Base-by-base conservation (phyloP, 2,113 vertebrate genomes). In the Herpetotheres cachinnans region DNA sequence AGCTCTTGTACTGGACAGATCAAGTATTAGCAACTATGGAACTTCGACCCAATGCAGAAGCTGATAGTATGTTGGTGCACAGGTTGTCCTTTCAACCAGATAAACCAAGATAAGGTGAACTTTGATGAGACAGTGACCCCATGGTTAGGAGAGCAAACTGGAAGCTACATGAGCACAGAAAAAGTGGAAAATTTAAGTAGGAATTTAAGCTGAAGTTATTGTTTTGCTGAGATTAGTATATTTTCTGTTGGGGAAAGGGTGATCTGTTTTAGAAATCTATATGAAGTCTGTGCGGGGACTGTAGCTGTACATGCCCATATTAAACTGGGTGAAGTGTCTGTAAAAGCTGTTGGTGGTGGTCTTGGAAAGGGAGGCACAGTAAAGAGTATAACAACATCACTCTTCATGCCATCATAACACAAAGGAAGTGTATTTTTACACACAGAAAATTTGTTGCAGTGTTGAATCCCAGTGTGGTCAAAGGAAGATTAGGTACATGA, bases 221-320 rank as follows among this genome's bases (percentile, higher is more conserved):
- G 17, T 81, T 91, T 77, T 83, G 3, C 11, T 44, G 10, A 76
- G 16, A 72, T 10, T 7, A n/a, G 2, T 29, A 44, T 5, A 42
- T 72, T 67, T 56, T 54, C 10, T 44, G 15, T 5, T 50, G 13
- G 8, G 4, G 34, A 69, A 77, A 44, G 8, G 4, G 16, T 52
- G 20, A 63, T 71, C 13, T 65, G 3, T 20, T 81, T 81, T 40
- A 89, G 54, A 83, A 77, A 69, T 21, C n/a, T 54, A 2, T n/a
- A 36, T 77, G 67, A 86, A 80, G 11, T 19, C 40, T 89, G 6
- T 49, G 14, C 17, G 83, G 36, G 34, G 17, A 30, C 40, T 89
- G 7, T 7, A 80, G 19, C 22, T 34, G 12, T n/a, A 44, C 0
- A 0, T 47, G 5, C 18, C 16, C 16, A 13, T 29, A 10, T 77